Evolutionary conservation across 2,888 invertebrate genomes (phyloP).

Genomic region (Cremastinae sp.): DNA sequence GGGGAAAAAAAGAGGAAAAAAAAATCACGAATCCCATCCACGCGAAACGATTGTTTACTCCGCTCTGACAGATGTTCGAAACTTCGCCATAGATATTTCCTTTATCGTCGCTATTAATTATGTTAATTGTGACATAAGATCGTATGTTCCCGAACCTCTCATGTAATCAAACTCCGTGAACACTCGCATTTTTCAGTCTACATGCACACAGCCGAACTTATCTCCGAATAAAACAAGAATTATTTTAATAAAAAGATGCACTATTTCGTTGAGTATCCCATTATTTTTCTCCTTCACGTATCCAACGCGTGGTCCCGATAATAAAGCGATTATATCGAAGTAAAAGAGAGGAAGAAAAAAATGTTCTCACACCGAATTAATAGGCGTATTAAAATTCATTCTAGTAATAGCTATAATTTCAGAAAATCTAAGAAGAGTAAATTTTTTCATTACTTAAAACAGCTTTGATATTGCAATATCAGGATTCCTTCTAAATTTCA

Average conservation of each 20-base stretch:
- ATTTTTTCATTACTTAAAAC: too few relatives aligned
- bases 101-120: conserved; percentile 72
- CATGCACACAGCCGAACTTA: neutral
- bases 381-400: too few relatives aligned
- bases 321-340: too few relatives aligned
- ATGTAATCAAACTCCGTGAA: conserved; percentile 46
- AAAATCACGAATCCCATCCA: conserved; percentile 33
- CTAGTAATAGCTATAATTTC: too few relatives aligned
- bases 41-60: conserved; percentile 62
- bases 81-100: conserved; percentile 50
- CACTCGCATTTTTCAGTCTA: conserved; percentile 22
- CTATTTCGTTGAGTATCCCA: neutral
- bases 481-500: too few relatives aligned
- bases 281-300: neutral
- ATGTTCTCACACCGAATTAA: too few relatives aligned
- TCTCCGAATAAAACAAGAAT: neutral
- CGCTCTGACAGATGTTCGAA: conserved; percentile 68
- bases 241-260: neutral
- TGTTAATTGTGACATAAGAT: conserved; percentile 70
- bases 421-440: too few relatives aligned
- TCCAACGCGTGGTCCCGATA: neutral
- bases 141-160: conserved; percentile 20
- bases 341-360: too few relatives aligned
- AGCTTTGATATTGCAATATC: too few relatives aligned
- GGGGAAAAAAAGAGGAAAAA: conserved; percentile 15